Evolutionary conservation across 2,113 vertebrate genomes (phyloP), one percentile per base, ranked within the genome.

Genomic region (Arvicanthis niloticus): DNA sequence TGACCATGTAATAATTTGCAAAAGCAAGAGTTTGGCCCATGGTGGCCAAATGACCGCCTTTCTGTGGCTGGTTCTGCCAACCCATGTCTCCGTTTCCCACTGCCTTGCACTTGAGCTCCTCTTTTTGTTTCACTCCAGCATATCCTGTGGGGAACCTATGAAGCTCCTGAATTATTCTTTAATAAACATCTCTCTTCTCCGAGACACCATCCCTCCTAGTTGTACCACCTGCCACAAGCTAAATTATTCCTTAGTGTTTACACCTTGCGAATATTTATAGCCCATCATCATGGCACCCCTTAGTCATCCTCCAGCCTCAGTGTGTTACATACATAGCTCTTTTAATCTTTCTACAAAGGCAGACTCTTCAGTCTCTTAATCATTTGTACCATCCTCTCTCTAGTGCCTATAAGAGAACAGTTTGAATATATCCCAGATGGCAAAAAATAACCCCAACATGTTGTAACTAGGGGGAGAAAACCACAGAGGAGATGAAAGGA

Each of bases 241-340:
- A 88, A 97, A 94, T 95, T 96, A 97, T 96, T 93, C 91, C 94
- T 96, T 17, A 0, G 94, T 85, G 91, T 97, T 97, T 77, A 78
- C 96, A 95, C 97, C 93, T 96, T 97, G 95, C 86, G 80, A 7
- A 84, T 97, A 97, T 95, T 96, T 97, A 96, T 97, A 97, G 96
- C n/a, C 40, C 7, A 0, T 62, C 92, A 93, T 91, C 87, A 45
- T n/a, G 84, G 91, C 87, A 81, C 95, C 88, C 58, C 84, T 88
- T 95, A 94, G 95, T 97, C 96, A 96, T 82, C 88, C 68, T 56
- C 82, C 84, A 88, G 95, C 89, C 78, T 82, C 3, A 0, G 68
- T 89, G 7, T 53, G 10, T 85, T 37, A 26, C 78, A 53, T 48
- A 89, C 45, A 88, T 68, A 93, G 93, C 87, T 95, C 84, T 40